Percentiles rank a stretch among this genome's conserved stretches.
These are phyloP conservation scores for Nycticryphes semicollaris DNA, from an alignment of 2,113 vertebrate species.

Conservation along the genomic window DNA sequence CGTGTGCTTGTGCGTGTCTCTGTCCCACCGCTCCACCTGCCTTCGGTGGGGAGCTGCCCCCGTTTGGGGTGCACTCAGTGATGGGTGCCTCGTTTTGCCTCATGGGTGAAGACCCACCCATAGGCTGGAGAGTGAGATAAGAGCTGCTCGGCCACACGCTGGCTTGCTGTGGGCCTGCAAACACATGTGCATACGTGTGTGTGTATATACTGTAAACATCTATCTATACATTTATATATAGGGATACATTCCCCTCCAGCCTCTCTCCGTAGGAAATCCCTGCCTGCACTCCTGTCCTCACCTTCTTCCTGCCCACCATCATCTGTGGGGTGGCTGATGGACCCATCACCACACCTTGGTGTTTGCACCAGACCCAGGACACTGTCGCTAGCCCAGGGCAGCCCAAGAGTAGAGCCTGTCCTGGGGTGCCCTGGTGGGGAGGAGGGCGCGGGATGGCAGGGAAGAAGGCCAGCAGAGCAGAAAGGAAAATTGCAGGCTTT, in stretches of 20 bases:
- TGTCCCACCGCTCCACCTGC: too few relatives aligned
- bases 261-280: not conserved
- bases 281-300: not conserved
- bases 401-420: rapidly evolving
- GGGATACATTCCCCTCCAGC: not conserved
- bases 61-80: rapidly evolving
- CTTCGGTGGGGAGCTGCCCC: not conserved
- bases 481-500: not conserved
- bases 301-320: not conserved
- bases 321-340: rapidly evolving
- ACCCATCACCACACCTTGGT: rapidly evolving
- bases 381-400: not conserved
- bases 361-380: rapidly evolving
- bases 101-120: not conserved
- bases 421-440: not conserved
- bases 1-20: rapidly evolving
- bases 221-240: not conserved
- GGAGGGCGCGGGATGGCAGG: rapidly evolving
- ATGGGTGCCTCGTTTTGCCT: not conserved
- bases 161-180: not conserved
- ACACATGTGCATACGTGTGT: not conserved
- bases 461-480: not conserved
- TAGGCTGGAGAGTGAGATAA: not conserved
- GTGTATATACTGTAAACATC: too few relatives aligned
- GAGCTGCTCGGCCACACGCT: not conserved